Conservation (phyloP, 2,888 invertebrate genomes). For the Sepiola atlantica region DNA sequence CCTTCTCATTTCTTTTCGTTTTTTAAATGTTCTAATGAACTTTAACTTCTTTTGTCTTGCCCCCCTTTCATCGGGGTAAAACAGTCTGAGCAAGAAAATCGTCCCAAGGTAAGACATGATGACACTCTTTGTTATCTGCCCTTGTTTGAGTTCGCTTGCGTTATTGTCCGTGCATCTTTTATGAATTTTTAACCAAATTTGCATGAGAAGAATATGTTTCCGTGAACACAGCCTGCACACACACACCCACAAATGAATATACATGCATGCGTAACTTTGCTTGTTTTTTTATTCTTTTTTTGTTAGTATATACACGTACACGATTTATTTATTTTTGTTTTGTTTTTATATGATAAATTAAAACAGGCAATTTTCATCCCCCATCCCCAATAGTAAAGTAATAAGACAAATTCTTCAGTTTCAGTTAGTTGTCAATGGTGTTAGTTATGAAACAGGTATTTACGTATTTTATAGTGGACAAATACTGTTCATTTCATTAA, state of each 20-base stretch:
- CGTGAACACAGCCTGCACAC: not conserved
- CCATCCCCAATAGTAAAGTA: too few species aligned
- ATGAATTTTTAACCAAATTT: not conserved
- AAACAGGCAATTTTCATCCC: too few species aligned
- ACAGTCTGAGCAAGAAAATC: slow-evolving; percentile 32
- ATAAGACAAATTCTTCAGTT: too few species aligned
- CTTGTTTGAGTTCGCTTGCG: not conserved
- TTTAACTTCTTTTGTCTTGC: slow-evolving; percentile 21
- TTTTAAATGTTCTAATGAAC: not conserved
- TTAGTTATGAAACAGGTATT: too few species aligned
- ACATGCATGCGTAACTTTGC: not conserved
- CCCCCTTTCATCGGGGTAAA: not conserved
- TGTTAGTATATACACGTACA: too few species aligned
- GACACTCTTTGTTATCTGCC: not conserved
- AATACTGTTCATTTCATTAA: too few species aligned
- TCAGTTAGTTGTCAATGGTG: too few species aligned
- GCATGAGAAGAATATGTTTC: not conserved
- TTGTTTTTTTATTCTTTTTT: not conserved
- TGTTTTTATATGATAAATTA: too few species aligned
- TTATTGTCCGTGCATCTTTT: not conserved
- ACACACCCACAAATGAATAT: not conserved
- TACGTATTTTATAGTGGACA: too few species aligned
- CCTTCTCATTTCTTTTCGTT: not conserved
- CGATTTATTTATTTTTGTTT: too few species aligned
- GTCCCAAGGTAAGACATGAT: not conserved